These are phyloP conservation scores for Sigmodon hispidus DNA, from an alignment of 2,113 vertebrate species.

Conservation along the genomic window DNA sequence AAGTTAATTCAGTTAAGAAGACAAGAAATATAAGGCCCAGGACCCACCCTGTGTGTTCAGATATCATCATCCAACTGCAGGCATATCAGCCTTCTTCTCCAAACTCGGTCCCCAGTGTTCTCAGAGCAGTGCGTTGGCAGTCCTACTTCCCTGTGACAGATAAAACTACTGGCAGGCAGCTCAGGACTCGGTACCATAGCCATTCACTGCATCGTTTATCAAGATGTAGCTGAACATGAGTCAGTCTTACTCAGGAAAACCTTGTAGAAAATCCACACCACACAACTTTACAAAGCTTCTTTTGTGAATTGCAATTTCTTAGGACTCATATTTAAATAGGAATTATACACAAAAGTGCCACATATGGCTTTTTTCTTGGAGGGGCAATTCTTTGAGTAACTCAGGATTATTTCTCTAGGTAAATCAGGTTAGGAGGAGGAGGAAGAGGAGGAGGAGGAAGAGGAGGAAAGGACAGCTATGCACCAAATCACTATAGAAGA, in stretches of 20 bases:
- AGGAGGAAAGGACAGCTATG: not conserved
- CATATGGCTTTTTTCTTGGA: not conserved
- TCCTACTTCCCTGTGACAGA: not conserved
- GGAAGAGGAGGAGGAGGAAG: too few relatives aligned
- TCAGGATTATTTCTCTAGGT: not conserved
- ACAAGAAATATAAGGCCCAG: not conserved
- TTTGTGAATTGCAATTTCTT: not conserved
- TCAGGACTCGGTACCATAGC: not conserved
- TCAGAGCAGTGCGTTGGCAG: not conserved
- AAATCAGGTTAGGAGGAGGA: not conserved
- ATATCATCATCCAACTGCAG: not conserved
- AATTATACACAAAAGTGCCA: not conserved
- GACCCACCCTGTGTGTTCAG: not conserved
- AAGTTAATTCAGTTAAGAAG: not conserved
- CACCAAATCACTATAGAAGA: not conserved
- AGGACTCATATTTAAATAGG: slow-evolving; percentile 8
- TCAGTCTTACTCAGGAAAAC: slow-evolving; percentile 13
- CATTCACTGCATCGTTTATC: not conserved
- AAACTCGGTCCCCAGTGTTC: not conserved
- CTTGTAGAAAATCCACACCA: not conserved
- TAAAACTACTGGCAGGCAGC: not conserved
- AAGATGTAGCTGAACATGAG: not conserved
- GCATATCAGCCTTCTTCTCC: not conserved
- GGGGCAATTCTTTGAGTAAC: not conserved
- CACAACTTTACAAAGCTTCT: not conserved